These are phyloP conservation scores for Phycodurus eques DNA, from an alignment of 2,113 vertebrate species.

Conservation along the genomic window DNA sequence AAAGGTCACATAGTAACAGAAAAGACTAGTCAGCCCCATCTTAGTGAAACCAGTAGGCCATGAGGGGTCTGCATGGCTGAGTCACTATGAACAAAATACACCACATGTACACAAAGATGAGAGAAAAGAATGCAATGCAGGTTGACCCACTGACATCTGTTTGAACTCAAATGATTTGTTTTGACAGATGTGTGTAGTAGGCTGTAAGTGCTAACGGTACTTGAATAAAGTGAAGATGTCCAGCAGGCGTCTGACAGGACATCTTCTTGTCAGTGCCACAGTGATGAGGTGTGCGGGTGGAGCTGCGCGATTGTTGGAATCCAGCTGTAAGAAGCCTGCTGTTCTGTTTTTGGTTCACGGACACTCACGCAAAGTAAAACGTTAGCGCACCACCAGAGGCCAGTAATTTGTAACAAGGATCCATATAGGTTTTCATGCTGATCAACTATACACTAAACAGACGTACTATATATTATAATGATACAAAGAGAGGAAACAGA, in stretches of 20 bases:
- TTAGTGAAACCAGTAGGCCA: slow-evolving; percentile 30
- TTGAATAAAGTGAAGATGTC: slow-evolving; percentile 34
- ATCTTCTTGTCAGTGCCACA: slow-evolving; percentile 1
- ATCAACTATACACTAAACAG: too few relatives aligned
- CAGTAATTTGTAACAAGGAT: not conserved
- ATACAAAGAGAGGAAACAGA: too few relatives aligned
- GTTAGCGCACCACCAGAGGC: not conserved
- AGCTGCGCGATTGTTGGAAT: not conserved
- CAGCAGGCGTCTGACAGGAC: slow-evolving; percentile 28
- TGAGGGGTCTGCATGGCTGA: slow-evolving; percentile 39
- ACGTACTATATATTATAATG: too few relatives aligned
- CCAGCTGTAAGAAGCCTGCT: not conserved
- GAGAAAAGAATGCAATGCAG: slow-evolving; percentile 52
- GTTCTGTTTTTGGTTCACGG: not conserved
- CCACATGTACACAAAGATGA: slow-evolving; percentile 14
- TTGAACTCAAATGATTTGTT: slow-evolving; percentile 72
- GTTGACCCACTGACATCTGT: slow-evolving; percentile 57
- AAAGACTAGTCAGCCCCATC: slow-evolving; percentile 19
- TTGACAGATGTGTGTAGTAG: slow-evolving; percentile 74
- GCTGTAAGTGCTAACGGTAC: slow-evolving; percentile 47
- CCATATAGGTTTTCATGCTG: not conserved
- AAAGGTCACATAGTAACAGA: slow-evolving; percentile 16
- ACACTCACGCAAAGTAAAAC: not conserved
- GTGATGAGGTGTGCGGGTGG: not conserved
- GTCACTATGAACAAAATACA: slow-evolving; percentile 20